These are phyloP conservation scores for Hemicordylus capensis DNA, from an alignment of 2,113 vertebrate genomes.

Conservation along the genomic window DNA sequence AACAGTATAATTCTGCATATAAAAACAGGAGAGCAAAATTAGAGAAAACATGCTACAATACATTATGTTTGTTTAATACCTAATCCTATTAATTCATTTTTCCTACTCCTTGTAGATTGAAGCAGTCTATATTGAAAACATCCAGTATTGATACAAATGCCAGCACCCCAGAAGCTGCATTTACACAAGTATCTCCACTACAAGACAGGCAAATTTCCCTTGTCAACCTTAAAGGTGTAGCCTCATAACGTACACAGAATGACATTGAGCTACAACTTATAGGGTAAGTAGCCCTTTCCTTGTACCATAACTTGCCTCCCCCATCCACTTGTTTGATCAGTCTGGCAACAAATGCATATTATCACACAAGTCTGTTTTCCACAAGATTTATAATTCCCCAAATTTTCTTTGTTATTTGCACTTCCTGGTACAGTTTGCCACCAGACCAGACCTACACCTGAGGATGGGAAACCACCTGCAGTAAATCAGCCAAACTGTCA, in stretches of 20 bases:
- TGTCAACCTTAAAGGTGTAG: neutral
- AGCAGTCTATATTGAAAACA: neutral
- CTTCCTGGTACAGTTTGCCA: neutral
- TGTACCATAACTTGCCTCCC: neutral
- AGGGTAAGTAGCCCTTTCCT: neutral
- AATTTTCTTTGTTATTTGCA: neutral
- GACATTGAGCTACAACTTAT: neutral
- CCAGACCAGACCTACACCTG: neutral
- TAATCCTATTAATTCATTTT: too few species aligned
- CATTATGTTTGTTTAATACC: neutral
- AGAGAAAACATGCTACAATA: neutral
- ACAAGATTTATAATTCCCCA: too few species aligned
- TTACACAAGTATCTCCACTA: neutral
- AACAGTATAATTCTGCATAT: neutral
- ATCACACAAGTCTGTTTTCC: neutral
- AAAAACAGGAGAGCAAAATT: conserved; percentile 8
- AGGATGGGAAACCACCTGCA: neutral
- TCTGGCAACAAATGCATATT: neutral
- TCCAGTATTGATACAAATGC: too few species aligned
- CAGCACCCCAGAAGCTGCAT: neutral
- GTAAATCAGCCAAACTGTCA: neutral
- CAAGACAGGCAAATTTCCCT: neutral
- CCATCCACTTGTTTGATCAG: neutral
- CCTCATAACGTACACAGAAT: neutral
- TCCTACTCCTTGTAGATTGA: neutral